These are phyloP conservation scores for Merops nubicus DNA, from an alignment of 2,113 vertebrate species.

Conservation along the genomic window DNA sequence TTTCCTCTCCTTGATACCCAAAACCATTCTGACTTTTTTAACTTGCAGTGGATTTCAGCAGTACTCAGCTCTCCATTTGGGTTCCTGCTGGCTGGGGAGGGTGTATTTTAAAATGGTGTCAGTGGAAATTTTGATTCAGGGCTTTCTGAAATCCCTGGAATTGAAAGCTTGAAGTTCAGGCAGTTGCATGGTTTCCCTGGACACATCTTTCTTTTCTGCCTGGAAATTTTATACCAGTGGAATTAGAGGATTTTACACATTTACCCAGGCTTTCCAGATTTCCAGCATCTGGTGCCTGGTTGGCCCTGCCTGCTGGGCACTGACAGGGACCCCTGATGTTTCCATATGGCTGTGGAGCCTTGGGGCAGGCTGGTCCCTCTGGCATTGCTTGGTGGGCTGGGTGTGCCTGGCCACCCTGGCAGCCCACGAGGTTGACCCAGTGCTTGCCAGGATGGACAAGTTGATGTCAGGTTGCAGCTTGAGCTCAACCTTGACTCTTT, in stretches of 20 bases:
- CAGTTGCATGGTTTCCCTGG: not conserved
- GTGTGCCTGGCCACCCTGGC: rapidly evolving
- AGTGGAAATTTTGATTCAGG: constrained; percentile 48
- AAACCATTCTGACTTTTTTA: not conserved
- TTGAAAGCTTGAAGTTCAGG: not conserved
- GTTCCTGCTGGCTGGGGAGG: not conserved
- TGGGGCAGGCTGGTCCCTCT: rapidly evolving
- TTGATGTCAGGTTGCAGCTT: rapidly evolving
- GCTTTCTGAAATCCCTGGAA: constrained; percentile 54
- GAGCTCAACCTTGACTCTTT: not conserved
- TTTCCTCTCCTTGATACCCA: not conserved
- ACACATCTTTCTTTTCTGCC: not conserved
- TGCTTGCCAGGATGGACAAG: not conserved
- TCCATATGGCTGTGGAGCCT: rapidly evolving
- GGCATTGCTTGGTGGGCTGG: rapidly evolving
- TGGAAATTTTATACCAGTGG: constrained; percentile 42
- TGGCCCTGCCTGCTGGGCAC: not conserved
- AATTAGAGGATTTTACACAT: constrained; percentile 24
- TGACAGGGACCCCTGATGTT: rapidly evolving
- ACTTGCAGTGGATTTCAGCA: not conserved
- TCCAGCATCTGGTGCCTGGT: constrained; percentile 33
- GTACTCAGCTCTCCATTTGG: not conserved
- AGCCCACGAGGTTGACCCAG: rapidly evolving
- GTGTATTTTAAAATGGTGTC: not conserved
- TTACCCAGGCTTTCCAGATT: constrained; percentile 45